Base-by-base conservation (phyloP, 2,888 invertebrate genomes). In the Tholera decimalis region DNA sequence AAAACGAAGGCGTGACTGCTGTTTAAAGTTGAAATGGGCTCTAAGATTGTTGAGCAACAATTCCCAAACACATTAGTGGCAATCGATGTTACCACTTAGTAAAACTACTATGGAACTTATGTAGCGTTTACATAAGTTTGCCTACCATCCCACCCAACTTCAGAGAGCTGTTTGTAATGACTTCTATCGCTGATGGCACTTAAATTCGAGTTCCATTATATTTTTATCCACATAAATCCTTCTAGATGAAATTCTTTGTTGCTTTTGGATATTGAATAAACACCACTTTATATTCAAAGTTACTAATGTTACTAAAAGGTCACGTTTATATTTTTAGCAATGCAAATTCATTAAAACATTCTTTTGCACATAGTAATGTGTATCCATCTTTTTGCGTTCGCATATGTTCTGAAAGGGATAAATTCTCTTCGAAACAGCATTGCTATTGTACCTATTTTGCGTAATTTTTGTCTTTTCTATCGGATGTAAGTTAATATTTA, bases 101-200 rank as follows among this genome's bases (percentile, higher is more conserved):
- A 79, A 79, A 84, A 81, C 82, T 84, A 85, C 74, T 77, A 73
- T 61, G 67, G 39, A 84, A 86, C 85, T 88, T 85, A 80, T 72
- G 74, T 73, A 55, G 56, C 74, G 77, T 78, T 83, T 77, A 77
- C 73, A 76, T 69, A 85, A 87, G 83, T 87, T 84, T 59, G 51
- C 65, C 57, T 61, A 57, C 49, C 67, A 68, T 65, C 77, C 80
- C 74, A n/a, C 65, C 66, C 63, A 88, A 84, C 66, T 82, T 76
- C 66, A 66, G 79, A 75, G 84, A 78, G 84, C 84, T 82, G 84
- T 88, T 85, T 83, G 85, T 86, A 88, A 88, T 88, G 84, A 88
- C 88, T 89, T 88, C 68, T 77, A 73, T 80, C 76, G 81, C 80
- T 86, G 83, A 83, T 79, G 78, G 74, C 73, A 56, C 67, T 77